Conservation (phyloP, 1,140 invertebrate species). For the Patella vulgata region DNA sequence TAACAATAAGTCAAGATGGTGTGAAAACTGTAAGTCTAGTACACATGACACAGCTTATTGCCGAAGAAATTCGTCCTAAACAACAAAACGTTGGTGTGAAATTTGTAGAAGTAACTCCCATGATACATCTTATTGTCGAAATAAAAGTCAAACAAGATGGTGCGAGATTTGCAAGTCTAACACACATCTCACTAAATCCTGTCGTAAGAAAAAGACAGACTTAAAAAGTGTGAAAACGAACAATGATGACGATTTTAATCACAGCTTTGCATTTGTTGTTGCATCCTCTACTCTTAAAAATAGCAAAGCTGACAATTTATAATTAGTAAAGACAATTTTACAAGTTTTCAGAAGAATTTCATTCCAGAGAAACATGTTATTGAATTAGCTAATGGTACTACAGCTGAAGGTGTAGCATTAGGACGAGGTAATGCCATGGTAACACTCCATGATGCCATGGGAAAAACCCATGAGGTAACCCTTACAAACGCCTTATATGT, state of each 20-base stretch:
- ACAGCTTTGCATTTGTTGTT: not conserved
- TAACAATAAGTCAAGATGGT: constrained; percentile 1
- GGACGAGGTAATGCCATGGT: constrained; percentile 10
- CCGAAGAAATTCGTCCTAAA: not conserved
- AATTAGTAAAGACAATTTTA: constrained; percentile 22
- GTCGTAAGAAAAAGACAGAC: too few relatives aligned
- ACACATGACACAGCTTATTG: constrained; percentile 1
- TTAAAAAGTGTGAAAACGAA: too few relatives aligned
- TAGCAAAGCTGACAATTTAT: constrained; percentile 20
- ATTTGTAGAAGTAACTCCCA: too few relatives aligned
- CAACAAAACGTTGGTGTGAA: not conserved
- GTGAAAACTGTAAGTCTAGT: not conserved
- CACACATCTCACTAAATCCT: too few relatives aligned
- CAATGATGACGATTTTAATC: not conserved
- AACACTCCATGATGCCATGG: constrained; percentile 8
- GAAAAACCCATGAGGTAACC: constrained; percentile 1
- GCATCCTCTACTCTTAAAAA: not conserved
- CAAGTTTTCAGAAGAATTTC: constrained; percentile 16
- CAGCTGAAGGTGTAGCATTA: not conserved
- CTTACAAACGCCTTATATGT: constrained; percentile 24
- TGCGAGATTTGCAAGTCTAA: too few relatives aligned
- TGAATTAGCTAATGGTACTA: constrained; percentile 28
- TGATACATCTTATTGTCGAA: too few relatives aligned
- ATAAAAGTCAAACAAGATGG: too few relatives aligned
- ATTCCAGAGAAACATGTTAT: constrained; percentile 13